phyloP scores from a whole-genome alignment of 2,113 vertebrate species.

The Kryptolebias marmoratus region DNA sequence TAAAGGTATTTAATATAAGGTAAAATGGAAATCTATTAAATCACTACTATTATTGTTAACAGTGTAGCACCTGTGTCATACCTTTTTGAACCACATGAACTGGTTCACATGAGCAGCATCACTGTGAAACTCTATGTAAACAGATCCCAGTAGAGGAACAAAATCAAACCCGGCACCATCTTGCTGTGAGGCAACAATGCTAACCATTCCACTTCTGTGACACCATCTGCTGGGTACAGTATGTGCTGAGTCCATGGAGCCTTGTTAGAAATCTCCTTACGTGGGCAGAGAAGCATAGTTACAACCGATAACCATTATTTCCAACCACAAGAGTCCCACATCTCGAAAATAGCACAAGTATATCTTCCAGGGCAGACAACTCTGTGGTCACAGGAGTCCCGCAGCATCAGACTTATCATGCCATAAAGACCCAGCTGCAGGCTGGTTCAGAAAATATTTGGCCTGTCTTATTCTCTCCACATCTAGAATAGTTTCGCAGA shows the following conservation, averaged over 20 bases:
- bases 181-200: slow-evolving; percentile 36
- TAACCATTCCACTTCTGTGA: slow-evolving; percentile 24
- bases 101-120: background rate
- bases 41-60: too few relatives aligned
- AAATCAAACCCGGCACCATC: slow-evolving; percentile 26
- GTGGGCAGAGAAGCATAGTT: slow-evolving; percentile 12
- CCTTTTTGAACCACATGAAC: slow-evolving; percentile 1
- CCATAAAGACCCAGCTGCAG: slow-evolving; percentile 5
- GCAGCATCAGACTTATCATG: background rate
- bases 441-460: slow-evolving; percentile 25
- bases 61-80: background rate
- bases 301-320: slow-evolving; percentile 19
- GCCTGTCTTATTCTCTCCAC: slow-evolving; percentile 7
- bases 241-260: slow-evolving; percentile 28
- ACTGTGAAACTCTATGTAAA: slow-evolving; percentile 17
- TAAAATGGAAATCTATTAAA: too few relatives aligned
- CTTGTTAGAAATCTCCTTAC: slow-evolving; percentile 32
- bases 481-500: background rate
- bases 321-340: background rate
- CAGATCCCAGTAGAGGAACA: slow-evolving; percentile 17
- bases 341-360: slow-evolving; percentile 15
- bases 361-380: background rate
- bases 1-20: too few relatives aligned
- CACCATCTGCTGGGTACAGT: slow-evolving; percentile 17
- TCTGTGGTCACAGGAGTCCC: slow-evolving; percentile 15